Conservation (phyloP, 2,113 vertebrate species). For the Campylomormyrus tamandua region DNA sequence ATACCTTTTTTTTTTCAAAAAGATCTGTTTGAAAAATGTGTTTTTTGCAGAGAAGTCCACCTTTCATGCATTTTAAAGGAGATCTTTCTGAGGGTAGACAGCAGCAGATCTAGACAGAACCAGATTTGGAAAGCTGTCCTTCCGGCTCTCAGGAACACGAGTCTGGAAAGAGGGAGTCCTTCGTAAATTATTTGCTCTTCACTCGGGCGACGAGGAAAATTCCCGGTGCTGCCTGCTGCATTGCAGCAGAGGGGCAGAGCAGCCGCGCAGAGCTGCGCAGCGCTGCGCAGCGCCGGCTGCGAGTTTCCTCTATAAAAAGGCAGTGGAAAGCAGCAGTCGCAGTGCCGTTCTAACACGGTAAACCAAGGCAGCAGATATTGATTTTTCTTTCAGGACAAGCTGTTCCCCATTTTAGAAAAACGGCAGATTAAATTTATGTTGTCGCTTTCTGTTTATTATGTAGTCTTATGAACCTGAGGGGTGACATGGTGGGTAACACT, state of each 20-base stretch:
- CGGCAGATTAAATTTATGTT: not conserved
- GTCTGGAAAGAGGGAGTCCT: not conserved
- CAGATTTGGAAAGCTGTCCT: not conserved
- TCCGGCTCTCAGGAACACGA: not conserved
- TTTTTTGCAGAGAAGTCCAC: not conserved
- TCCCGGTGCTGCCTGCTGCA: not conserved
- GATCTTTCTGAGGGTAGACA: not conserved
- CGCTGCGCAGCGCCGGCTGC: not conserved
- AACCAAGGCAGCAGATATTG: not conserved
- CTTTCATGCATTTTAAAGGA: not conserved
- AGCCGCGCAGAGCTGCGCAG: fast-evolving
- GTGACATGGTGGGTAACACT: not conserved
- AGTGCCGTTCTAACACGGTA: not conserved
- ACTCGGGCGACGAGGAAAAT: not conserved
- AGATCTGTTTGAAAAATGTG: not conserved
- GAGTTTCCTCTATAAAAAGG: not conserved
- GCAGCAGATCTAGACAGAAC: not conserved
- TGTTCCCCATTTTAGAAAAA: not conserved
- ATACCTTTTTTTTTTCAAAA: not conserved
- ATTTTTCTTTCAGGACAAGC: not conserved
- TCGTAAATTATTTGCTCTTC: not conserved
- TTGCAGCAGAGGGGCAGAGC: not conserved
- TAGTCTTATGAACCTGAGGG: not conserved
- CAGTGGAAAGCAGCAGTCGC: not conserved
- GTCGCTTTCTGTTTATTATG: not conserved